Conservation (phyloP, 2,888 invertebrate species). For the Epiperipatus broadwayi region DNA sequence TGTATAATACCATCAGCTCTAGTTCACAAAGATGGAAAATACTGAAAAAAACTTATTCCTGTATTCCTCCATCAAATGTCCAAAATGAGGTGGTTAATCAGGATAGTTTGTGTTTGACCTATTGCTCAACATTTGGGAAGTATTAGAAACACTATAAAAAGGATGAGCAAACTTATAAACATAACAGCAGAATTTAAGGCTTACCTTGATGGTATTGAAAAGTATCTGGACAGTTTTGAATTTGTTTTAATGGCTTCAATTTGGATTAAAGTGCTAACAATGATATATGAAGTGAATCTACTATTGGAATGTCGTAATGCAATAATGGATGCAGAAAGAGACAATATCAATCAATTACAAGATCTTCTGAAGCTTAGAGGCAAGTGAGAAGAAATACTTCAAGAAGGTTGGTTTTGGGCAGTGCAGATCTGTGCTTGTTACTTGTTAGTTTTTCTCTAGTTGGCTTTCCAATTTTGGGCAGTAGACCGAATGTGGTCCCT, state of each 20-base stretch:
- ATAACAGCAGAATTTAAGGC: neutral
- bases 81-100: neutral
- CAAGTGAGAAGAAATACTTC: neutral
- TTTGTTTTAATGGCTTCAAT: neutral
- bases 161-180: neutral
- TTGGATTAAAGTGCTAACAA: neutral
- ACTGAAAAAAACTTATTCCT: neutral
- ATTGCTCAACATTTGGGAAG: neutral
- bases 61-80: neutral
- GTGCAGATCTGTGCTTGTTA: no score
- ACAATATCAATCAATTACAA: slow-evolving; percentile 3
- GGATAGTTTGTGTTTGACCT: neutral
- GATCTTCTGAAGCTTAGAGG: neutral
- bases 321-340: neutral
- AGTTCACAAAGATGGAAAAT: neutral
- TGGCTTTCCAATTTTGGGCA: no score
- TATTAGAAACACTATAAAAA: neutral
- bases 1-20: neutral
- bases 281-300: neutral
- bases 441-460: no score
- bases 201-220: neutral
- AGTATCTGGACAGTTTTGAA: neutral
- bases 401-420: no score
- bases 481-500: no score
- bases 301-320: neutral